Base-by-base conservation (phyloP, 2,113 vertebrate species). In the Nyctibius bracteatus region DNA sequence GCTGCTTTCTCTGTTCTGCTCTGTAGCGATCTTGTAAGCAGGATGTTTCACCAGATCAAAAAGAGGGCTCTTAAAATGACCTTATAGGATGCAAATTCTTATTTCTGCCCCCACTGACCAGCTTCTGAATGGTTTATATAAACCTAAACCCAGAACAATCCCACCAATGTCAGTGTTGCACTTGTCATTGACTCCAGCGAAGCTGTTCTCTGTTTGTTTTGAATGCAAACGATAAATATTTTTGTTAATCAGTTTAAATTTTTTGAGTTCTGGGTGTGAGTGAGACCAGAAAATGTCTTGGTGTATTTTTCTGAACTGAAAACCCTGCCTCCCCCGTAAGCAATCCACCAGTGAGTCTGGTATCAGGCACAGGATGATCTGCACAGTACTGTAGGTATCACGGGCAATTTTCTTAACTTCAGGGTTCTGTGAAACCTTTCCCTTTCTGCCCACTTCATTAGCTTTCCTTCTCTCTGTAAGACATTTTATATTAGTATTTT, bases 191-290 rank as follows among this genome's bases (percentile, higher is more conserved):
- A 71, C 57, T 79, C 66, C 55, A 75, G 86, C 0, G 3, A 92
- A 94, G 57, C 83, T 89, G 57, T 74, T 92, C 89, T 90, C 47
- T 27, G 31, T 49, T 86, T 96, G 90, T 92, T 96, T 90, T 90
- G 74, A 94, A 83, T 73, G 67, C 82, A 92, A 95, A 86, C 8
- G 4, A 82, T 86, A 94, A 94, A 92, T 95, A 89, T 91, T 96
- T 95, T 55, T 81, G 37, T 91, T 91, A 52, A 89, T 79, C 19
- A 3, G 47, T 87, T 84, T 78, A 84, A 94, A 15, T 44, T 90
- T n/a, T n/a, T n/a, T 43, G 73, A 85, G 47, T 41, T 95, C 73
- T 87, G 57, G 15, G 84, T 91, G 58, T 75, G 83, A 96, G 72
- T 9, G 61, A 94, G 51, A 79, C 30, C 67, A 94, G 74, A 46